Base-by-base conservation (phyloP, 2,797 vertebrate genomes). In the Ctenopoma multispine region DNA sequence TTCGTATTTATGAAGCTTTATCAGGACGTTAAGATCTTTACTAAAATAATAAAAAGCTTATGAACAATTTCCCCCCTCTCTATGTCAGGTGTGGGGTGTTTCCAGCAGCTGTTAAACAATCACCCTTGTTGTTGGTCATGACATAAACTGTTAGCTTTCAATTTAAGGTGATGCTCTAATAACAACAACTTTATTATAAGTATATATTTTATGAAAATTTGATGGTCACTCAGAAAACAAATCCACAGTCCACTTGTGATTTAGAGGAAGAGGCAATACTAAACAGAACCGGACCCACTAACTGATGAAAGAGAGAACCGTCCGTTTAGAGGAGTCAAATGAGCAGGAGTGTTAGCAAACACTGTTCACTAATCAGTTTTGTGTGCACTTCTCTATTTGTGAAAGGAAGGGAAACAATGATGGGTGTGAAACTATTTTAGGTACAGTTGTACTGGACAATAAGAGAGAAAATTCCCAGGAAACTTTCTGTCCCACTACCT, bases 341-440 rank as follows among this genome's bases (percentile, higher is more conserved):
- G 43, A 69, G 63, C 54, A 50, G 48, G 36, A 20, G 44, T 49
- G 60, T 69, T 66, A 18, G 47, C 48, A 69, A 76, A 75, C 47
- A 64, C 29, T 23, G 50, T 29, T 41, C 31, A 72, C 41, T 57
- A 53, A 56, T 68, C 49, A 34, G 41, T 59, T 53, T 43, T 72
- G 14, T 29, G n/a, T 29, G 20, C 2, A 38, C 47, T 36, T 65
- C 23, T 67, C 1, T 10, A 11, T 50, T 64, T 24, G 43, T 11
- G 10, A 27, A 20, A 36, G 55, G 51, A 44, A 59, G 47, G 29
- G 34, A 27, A 58, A 1, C 15, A 59, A 38, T 13, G 24, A 15
- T 0, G 0, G 8, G 14, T 1, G 18, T 61, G 38, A 64, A 69
- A 72, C 58, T 64, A 53, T 34, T 48, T 46, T n/a, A 1, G 47